These are phyloP conservation scores for Agrypnia vestita DNA, from an alignment of 1,140 invertebrate species.

Conservation along the genomic window DNA sequence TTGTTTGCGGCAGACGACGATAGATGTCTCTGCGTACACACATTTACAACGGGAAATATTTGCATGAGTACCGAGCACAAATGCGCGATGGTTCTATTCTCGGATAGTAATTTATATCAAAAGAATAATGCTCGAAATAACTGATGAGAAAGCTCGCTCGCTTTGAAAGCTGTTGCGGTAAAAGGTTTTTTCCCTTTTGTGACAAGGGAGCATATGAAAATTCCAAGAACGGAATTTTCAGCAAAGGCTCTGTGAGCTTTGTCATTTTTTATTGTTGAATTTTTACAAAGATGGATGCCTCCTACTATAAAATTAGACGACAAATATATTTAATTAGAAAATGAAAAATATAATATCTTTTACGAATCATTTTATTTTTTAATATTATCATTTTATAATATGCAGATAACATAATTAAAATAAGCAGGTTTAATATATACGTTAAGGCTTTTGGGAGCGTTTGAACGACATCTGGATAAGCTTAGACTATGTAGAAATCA, in stretches of 20 bases:
- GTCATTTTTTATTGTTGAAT: slow-evolving; percentile 45
- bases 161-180: slow-evolving; percentile 56
- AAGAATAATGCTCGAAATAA: slow-evolving; percentile 61
- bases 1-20: slow-evolving; percentile 52
- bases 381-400: too few relatives aligned
- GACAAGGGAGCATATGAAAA: slow-evolving; percentile 48
- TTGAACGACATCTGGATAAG: too few relatives aligned
- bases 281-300: slow-evolving; percentile 35
- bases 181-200: slow-evolving; percentile 60
- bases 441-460: too few relatives aligned
- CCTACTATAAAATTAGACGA: slow-evolving; percentile 17
- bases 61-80: slow-evolving; percentile 53
- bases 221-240: slow-evolving; percentile 43
- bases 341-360: too few relatives aligned
- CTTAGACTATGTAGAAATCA: too few relatives aligned
- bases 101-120: slow-evolving; percentile 61
- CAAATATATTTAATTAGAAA: too few relatives aligned
- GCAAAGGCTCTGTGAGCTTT: slow-evolving; percentile 34
- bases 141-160: slow-evolving; percentile 58
- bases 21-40: slow-evolving; percentile 47
- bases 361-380: too few relatives aligned
- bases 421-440: too few relatives aligned
- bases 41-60: slow-evolving; percentile 41
- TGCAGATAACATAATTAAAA: too few relatives aligned
- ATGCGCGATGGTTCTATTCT: slow-evolving; percentile 53